Percentiles rank a stretch among this genome's conserved stretches.
phyloP scores from a whole-genome alignment of 1,140 invertebrate genomes.

The Onthophagus taurus region DNA sequence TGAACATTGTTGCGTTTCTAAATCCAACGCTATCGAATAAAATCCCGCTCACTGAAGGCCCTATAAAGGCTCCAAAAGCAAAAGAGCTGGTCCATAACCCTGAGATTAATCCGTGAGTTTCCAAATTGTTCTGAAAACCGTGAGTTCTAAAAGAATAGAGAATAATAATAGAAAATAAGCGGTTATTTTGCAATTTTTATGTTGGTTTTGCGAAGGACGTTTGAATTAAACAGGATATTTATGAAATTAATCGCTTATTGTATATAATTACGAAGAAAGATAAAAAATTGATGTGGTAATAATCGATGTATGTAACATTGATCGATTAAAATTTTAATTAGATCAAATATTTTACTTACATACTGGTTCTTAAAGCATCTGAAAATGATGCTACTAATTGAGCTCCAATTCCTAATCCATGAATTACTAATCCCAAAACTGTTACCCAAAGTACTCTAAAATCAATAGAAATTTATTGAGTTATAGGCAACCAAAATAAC shows the following conservation, averaged over 20 bases:
- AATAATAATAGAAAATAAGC: too few relatives aligned
- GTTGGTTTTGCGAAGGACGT: too few relatives aligned
- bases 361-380: slow-evolving; percentile 63
- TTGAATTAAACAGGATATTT: too few relatives aligned
- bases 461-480: slow-evolving; percentile 20
- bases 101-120: slow-evolving; percentile 76
- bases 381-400: slow-evolving; percentile 73
- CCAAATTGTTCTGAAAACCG: slow-evolving; percentile 68
- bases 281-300: too few relatives aligned
- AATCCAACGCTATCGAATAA: slow-evolving; percentile 68
- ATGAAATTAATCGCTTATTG: too few relatives aligned
- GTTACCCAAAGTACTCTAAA: slow-evolving; percentile 56
- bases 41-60: slow-evolving; percentile 66
- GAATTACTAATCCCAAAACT: slow-evolving; percentile 59
- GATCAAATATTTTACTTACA: slow-evolving; percentile 49
- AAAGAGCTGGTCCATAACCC: slow-evolving; percentile 79
- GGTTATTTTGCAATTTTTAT: too few relatives aligned
- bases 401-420: slow-evolving; percentile 72
- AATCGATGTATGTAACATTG: too few relatives aligned
- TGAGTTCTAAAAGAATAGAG: slow-evolving; percentile 41
- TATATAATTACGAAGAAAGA: too few relatives aligned
- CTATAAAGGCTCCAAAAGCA: slow-evolving; percentile 76
- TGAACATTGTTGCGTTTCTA: slow-evolving; percentile 57
- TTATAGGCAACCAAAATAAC: too few relatives aligned
- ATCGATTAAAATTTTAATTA: too few relatives aligned